Conservation (phyloP, 2,113 vertebrate species). For the Planiliza haematocheilus region DNA sequence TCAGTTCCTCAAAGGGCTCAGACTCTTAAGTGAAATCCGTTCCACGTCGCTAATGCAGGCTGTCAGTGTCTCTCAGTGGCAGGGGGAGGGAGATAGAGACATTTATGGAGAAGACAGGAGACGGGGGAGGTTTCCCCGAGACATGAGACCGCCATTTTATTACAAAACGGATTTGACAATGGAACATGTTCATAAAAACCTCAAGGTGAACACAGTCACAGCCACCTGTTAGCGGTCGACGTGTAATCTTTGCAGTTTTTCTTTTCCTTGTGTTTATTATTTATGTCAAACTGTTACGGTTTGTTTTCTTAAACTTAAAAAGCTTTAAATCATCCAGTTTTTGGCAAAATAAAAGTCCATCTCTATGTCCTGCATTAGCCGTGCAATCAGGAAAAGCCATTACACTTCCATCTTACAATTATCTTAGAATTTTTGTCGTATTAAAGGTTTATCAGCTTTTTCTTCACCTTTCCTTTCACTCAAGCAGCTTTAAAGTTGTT, state of each 20-base stretch:
- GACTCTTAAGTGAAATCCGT: conserved; percentile 36
- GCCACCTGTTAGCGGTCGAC: conserved; percentile 26
- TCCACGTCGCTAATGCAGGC: conserved; percentile 40
- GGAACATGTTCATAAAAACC: conserved; percentile 4
- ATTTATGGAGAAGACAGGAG: conserved; percentile 31
- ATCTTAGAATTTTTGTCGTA: no score
- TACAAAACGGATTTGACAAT: conserved; percentile 1
- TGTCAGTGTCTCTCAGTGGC: conserved; percentile 51
- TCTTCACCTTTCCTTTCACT: no score
- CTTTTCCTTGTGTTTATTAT: conserved; percentile 35
- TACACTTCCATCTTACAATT: no score
- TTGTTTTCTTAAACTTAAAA: conserved; percentile 16
- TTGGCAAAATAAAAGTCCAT: background rate
- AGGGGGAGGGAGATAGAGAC: conserved; percentile 31
- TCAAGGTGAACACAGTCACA: conserved; percentile 16
- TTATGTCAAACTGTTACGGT: conserved; percentile 30
- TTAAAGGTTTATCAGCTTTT: no score
- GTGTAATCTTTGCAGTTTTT: conserved; percentile 7
- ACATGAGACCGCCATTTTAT: conserved; percentile 12
- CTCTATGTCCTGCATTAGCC: background rate
- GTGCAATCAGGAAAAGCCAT: conserved; percentile 3
- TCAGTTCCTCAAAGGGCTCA: conserved; percentile 34
- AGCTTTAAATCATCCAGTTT: background rate
- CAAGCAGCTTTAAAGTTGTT: no score
- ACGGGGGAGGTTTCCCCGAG: background rate